A percentile compares a stretch with the other conserved stretches of the same genome.
Evolutionary conservation across 2,113 vertebrate genomes (phyloP).

Genomic region (Phaetusa simplex): DNA sequence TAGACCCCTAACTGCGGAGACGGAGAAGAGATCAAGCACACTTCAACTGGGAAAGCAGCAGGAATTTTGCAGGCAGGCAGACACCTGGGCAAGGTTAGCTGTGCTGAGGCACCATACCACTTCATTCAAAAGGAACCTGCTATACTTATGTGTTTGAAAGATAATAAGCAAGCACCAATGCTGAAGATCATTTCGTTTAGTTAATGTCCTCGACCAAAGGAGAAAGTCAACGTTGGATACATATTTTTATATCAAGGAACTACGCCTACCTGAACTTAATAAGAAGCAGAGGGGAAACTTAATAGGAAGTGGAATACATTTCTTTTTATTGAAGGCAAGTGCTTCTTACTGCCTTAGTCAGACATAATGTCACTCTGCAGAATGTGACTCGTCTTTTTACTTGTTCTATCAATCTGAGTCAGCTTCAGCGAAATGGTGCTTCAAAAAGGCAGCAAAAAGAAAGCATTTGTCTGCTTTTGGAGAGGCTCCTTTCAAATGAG

Average conservation of each 20-base stretch:
- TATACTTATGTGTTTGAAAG: neutral
- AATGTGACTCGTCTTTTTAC: slow-evolving; percentile 50
- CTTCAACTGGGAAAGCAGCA: slow-evolving; percentile 50
- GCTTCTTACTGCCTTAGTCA: slow-evolving; percentile 49
- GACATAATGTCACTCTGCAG: slow-evolving; percentile 31
- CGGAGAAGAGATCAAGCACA: slow-evolving; percentile 66
- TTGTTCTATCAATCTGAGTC: slow-evolving; percentile 56
- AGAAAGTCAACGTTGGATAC: slow-evolving; percentile 23
- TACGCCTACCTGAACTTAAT: slow-evolving; percentile 9
- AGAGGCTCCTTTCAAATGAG: slow-evolving; percentile 60
- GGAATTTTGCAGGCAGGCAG: slow-evolving; percentile 23
- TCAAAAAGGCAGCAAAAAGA: slow-evolving; percentile 52
- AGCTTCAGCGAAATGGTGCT: slow-evolving; percentile 10
- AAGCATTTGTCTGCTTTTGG: slow-evolving; percentile 54
- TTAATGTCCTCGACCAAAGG: neutral
- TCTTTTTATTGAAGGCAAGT: slow-evolving; percentile 9
- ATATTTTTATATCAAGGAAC: slow-evolving; percentile 39
- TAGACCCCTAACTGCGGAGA: slow-evolving; percentile 51
- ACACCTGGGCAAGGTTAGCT: slow-evolving; percentile 59
- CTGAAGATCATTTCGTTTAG: slow-evolving; percentile 18
- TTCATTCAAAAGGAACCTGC: slow-evolving; percentile 28
- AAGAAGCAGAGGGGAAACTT: slow-evolving; percentile 18
- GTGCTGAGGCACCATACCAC: neutral
- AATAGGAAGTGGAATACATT: slow-evolving; percentile 42
- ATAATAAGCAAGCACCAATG: neutral